These are phyloP conservation scores for Bradynema listronoti DNA, from an alignment of 1,140 invertebrate species.

Conservation along the genomic window DNA sequence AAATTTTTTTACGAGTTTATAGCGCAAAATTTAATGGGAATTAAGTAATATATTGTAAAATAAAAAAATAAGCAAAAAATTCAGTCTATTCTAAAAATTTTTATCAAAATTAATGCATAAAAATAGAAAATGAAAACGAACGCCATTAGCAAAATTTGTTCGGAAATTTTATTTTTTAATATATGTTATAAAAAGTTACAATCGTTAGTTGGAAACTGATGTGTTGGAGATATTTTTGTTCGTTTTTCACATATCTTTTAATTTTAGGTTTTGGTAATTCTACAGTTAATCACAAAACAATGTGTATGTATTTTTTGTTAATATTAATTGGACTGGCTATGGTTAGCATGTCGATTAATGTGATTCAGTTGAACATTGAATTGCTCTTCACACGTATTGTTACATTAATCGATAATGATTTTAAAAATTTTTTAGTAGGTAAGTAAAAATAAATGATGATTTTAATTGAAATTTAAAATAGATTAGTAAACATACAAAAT, in stretches of 20 bases:
- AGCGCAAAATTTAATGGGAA: too few relatives aligned
- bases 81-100: too few relatives aligned
- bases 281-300: slow-evolving; percentile 31
- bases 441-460: slow-evolving; percentile 13
- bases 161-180: too few relatives aligned
- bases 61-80: too few relatives aligned
- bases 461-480: neutral
- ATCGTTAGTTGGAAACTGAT: too few relatives aligned
- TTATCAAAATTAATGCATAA: too few relatives aligned
- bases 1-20: too few relatives aligned
- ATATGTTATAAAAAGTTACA: too few relatives aligned
- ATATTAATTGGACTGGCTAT: slow-evolving; percentile 33
- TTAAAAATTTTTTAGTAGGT: slow-evolving; percentile 19
- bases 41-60: too few relatives aligned
- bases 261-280: slow-evolving; percentile 27
- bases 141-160: too few relatives aligned
- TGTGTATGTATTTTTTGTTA: slow-evolving; percentile 36
- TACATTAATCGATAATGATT: slow-evolving; percentile 34
- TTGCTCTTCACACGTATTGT: slow-evolving; percentile 27
- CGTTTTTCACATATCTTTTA: slow-evolving; percentile 1
- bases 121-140: too few relatives aligned
- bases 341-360: slow-evolving; percentile 26
- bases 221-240: neutral
- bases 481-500: neutral
- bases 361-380: slow-evolving; percentile 33